Base-by-base conservation (phyloP, 2,888 invertebrate genomes). In the Chromoteleia sp. region DNA sequence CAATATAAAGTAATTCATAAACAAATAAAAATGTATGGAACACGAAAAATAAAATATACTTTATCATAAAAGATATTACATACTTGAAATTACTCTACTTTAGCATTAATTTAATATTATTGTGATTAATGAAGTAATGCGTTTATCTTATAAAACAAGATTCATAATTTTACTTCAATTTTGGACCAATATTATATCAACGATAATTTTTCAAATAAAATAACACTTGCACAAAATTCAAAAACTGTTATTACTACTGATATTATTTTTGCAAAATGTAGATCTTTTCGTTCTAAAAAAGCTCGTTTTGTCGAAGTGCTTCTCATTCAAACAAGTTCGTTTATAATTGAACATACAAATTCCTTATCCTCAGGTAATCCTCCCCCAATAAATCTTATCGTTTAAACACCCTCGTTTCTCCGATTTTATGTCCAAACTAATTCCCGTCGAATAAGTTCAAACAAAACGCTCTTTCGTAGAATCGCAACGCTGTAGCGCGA, bases 361-460 rank as follows among this genome's bases (percentile, higher is more conserved):
- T 68, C 30, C 54, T 68, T 59, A 58, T 58, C 5, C 30, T 19
- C 15, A 50, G 5, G 12, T 59, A 76, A 61, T 61, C 52, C 36
- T 1, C 2, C n/a, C 5, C 14, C 50, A 17, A 76, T 76, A 76
- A 76, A 76, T 76, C 61, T 67, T 43, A 21, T 52, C 21, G n/a
- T 15, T 36, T 68, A 59, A 76, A 76, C 54, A 76, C 30, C 33
- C 61, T 30, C 21, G 58, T 76, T 68, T 30, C 43, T 15, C 30
- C n/a, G 29, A 70, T 63, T 70, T 56, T 77, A 70, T 70, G 56
- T 63, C 63, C 70, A 41, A 61, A 63, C 48, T 70, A 77, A 77
- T 77, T 70, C 41, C 25, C 12, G 2, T 15, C 29, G 17, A 68
- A 76, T 68, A 59, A 59, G 41, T 67, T 8, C 30, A 33, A 68